Evolutionary conservation across 2,888 invertebrate species (phyloP).

Genomic region (Drosophila limbata): DNA sequence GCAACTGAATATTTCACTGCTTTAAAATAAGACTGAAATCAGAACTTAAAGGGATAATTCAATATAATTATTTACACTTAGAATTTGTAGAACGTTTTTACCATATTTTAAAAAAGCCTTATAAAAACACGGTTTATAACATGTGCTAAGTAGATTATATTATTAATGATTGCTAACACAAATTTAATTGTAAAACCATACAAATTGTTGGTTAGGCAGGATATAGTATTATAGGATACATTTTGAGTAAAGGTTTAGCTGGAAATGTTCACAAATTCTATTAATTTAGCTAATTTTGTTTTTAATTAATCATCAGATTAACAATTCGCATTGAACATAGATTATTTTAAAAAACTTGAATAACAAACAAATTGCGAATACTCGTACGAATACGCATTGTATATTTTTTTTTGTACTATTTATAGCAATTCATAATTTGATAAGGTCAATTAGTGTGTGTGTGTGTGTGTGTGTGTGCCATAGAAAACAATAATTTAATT

Average conservation of each 20-base stretch:
- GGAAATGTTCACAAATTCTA: slow-evolving; percentile 10
- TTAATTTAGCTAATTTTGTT: slow-evolving; percentile 26
- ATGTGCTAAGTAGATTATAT: slow-evolving; percentile 18
- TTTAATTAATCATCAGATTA: slow-evolving; percentile 21
- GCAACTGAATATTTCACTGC: too few relatives aligned
- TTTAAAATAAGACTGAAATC: too few relatives aligned
- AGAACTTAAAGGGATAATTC: too few relatives aligned
- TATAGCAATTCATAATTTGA: slow-evolving; percentile 22
- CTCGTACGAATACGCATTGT: slow-evolving; percentile 14
- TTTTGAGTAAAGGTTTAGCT: slow-evolving; percentile 13
- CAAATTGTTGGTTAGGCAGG: slow-evolving; percentile 39
- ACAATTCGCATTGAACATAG: slow-evolving; percentile 12
- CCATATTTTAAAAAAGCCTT: neutral
- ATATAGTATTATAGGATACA: slow-evolving; percentile 31
- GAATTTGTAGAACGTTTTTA: too few relatives aligned
- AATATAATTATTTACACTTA: too few relatives aligned
- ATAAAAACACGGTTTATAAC: slow-evolving; percentile 5
- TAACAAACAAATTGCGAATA: slow-evolving; percentile 24
- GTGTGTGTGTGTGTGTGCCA: slow-evolving; percentile 21
- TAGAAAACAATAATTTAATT: slow-evolving; percentile 48
- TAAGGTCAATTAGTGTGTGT: slow-evolving; percentile 27
- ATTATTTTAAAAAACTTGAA: slow-evolving; percentile 26
- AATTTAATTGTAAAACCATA: slow-evolving; percentile 9
- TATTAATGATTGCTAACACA: slow-evolving; percentile 12
- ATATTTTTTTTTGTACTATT: slow-evolving; percentile 10